Evolutionary conservation across 2,888 invertebrate species (phyloP).

Genomic region (Zelleria hepariella): DNA sequence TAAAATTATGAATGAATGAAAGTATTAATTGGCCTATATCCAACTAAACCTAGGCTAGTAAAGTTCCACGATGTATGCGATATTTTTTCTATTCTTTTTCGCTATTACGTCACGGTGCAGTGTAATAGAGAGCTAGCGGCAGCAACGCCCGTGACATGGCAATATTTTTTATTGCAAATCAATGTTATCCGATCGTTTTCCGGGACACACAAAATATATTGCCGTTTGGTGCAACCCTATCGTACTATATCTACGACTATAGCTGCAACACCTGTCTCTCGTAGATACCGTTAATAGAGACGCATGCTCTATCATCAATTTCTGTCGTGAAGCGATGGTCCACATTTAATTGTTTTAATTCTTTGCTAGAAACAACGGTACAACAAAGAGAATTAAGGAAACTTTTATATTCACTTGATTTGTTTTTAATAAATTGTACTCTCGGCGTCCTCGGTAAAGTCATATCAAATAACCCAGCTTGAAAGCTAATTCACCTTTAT

Average conservation of each 20-base stretch:
- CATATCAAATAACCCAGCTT: neutral
- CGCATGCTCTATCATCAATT: neutral
- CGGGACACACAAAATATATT: conserved; percentile 47
- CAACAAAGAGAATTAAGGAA: neutral
- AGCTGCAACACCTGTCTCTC: neutral
- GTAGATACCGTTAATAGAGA: neutral
- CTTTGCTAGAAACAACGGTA: neutral
- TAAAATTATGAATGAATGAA: neutral
- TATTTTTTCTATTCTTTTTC: neutral
- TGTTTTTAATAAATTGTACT: neutral
- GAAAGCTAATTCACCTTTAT: conserved; percentile 7
- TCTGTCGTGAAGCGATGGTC: neutral
- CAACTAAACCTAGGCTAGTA: conserved; percentile 2
- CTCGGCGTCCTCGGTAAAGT: neutral
- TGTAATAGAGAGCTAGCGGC: conserved; percentile 7
- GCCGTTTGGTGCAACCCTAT: conserved; percentile 22
- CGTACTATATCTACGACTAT: neutral
- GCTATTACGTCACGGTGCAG: neutral
- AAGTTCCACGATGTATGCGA: neutral
- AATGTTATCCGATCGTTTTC: conserved; percentile 44
- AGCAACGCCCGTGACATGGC: conserved; percentile 47
- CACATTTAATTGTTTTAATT: neutral
- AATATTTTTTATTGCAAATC: conserved; percentile 57
- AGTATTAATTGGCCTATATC: conserved; percentile 1
- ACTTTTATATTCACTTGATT: neutral